Percentiles rank a stretch among this genome's conserved stretches.
Conservation (phyloP, 2,888 invertebrate genomes). For the Dolichopus griseipennis region DNA sequence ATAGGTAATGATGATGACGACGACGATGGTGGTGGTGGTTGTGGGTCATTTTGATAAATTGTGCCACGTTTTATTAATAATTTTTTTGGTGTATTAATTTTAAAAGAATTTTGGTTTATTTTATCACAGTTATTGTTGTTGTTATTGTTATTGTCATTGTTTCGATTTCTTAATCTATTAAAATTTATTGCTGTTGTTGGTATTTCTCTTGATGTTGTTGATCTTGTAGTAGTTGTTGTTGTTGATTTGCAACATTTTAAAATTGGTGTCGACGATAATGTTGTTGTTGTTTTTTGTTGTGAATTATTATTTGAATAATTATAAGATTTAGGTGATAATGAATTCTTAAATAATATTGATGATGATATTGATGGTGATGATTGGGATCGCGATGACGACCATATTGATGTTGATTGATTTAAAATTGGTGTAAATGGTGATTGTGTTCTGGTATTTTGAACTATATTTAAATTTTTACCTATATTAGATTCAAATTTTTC, state of each 20-base stretch:
- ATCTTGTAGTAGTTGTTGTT: background rate
- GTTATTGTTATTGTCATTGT: background rate
- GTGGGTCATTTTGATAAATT: background rate
- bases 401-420: background rate
- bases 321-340: background rate
- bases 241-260: background rate
- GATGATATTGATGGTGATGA: background rate
- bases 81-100: background rate
- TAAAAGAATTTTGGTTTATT: background rate
- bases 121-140: background rate
- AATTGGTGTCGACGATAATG: background rate
- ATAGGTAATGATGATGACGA: too few relatives aligned
- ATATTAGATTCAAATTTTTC: too few relatives aligned
- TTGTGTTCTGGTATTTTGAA: background rate
- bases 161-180: background rate
- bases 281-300: background rate
- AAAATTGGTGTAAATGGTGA: background rate
- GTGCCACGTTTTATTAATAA: conserved; percentile 1
- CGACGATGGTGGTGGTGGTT: background rate
- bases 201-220: background rate
- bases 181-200: background rate
- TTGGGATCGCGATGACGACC: background rate
- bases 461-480: background rate
- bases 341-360: background rate
- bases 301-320: background rate